Evolutionary conservation across 2,888 invertebrate genomes (phyloP).

Genomic region (Limnephilus rhombicus): DNA sequence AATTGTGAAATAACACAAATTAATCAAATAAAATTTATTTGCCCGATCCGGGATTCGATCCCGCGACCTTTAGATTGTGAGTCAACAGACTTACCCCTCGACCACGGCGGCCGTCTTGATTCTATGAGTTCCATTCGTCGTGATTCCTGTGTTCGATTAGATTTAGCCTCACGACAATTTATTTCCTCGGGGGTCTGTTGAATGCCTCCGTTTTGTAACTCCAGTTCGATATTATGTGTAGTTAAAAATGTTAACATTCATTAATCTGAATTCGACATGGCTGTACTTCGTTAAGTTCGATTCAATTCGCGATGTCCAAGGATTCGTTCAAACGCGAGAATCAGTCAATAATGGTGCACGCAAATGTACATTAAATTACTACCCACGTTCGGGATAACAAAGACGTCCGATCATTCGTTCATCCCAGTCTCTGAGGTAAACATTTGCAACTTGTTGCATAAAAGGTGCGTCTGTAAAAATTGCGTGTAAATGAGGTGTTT

Average conservation of each 20-base stretch:
- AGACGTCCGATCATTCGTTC: neutral
- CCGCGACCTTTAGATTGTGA: no score
- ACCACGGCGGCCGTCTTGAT: no score
- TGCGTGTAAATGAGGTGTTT: neutral
- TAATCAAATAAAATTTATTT: no score
- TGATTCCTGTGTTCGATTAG: no score
- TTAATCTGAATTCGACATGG: neutral
- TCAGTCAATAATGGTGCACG: neutral
- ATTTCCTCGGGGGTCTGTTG: neutral
- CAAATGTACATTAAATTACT: neutral
- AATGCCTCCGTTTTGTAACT: neutral
- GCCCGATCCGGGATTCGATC: no score
- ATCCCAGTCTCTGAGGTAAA: neutral
- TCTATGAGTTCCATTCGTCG: no score
- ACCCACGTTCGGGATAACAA: neutral
- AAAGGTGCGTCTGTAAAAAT: neutral
- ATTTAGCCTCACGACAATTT: neutral
- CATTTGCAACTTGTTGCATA: neutral
- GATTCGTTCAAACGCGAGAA: neutral
- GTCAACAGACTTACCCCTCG: no score
- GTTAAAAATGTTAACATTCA: no score
- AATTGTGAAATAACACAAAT: no score
- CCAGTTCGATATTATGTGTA: no score
- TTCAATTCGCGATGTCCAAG: neutral
- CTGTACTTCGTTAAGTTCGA: neutral